Percentiles rank a stretch among this genome's conserved stretches.
phyloP scores from a whole-genome alignment of 2,888 invertebrate genomes.

The Aspidiotus destructor region DNA sequence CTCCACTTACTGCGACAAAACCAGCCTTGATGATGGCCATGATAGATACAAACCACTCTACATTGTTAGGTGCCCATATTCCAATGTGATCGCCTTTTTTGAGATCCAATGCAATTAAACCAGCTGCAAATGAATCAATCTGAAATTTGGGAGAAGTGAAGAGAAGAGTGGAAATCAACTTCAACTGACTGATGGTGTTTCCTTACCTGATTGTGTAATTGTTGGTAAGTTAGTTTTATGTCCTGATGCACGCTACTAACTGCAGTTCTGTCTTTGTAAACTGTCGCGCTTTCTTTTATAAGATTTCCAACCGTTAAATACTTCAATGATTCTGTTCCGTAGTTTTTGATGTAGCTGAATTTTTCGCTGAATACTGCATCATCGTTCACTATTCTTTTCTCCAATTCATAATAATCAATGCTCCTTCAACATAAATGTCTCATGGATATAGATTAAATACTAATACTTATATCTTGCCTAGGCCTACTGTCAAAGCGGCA shows the following conservation, averaged over 20 bases:
- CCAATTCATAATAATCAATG: not conserved
- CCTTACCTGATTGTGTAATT: conserved; percentile 9
- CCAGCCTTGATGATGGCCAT: conserved; percentile 54
- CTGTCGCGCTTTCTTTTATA: conserved; percentile 47
- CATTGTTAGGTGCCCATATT: conserved; percentile 67
- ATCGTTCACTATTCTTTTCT: conserved; percentile 1
- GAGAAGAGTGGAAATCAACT: not conserved
- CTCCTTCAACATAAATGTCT: too few relatives aligned
- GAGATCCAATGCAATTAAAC: conserved; percentile 59
- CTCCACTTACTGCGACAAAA: conserved; percentile 35
- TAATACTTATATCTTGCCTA: too few relatives aligned
- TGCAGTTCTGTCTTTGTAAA: conserved; percentile 47
- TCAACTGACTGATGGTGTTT: not conserved
- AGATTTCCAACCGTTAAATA: conserved; percentile 49
- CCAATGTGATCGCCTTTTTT: conserved; percentile 63
- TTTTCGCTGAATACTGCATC: conserved; percentile 1
- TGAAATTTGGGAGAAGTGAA: not conserved
- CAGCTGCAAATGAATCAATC: conserved; percentile 48
- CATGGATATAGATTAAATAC: too few relatives aligned
- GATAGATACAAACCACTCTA: conserved; percentile 65
- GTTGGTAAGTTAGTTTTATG: conserved; percentile 24
- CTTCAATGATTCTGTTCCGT: conserved; percentile 28
- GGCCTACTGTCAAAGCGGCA: too few relatives aligned
- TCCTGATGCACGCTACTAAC: conserved; percentile 31
- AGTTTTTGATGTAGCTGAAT: conserved; percentile 33